Conservation (phyloP, 2,113 vertebrate genomes). For the Zosterops borbonicus region DNA sequence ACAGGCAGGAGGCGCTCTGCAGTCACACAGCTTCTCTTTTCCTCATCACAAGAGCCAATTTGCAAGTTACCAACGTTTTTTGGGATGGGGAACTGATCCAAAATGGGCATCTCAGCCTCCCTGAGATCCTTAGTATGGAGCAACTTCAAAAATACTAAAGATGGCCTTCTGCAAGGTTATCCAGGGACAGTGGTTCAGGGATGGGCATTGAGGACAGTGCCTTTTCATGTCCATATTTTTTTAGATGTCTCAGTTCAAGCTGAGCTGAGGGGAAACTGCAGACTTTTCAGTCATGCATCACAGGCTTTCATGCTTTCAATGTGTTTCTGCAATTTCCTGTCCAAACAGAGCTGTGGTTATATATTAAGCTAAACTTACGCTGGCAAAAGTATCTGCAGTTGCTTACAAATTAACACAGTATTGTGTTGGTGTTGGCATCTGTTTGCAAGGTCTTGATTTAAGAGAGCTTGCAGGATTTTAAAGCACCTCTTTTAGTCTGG, state of each 20-base stretch:
- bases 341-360: not conserved
- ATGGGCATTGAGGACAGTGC: not conserved
- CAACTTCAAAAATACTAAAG: not conserved
- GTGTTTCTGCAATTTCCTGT: not conserved
- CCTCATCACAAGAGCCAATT: not conserved
- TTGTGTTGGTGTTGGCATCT: not conserved
- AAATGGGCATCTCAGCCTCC: not conserved
- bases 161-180: not conserved
- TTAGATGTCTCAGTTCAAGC: not conserved
- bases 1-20: not conserved
- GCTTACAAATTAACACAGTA: not conserved
- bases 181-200: not conserved
- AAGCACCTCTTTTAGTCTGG: not conserved
- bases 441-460: not conserved
- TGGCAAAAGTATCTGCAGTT: not conserved
- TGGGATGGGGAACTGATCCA: not conserved
- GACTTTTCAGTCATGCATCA: not conserved
- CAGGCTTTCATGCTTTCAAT: not conserved
- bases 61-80: not conserved
- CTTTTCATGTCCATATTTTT: not conserved
- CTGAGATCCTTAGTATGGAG: not conserved
- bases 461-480: not conserved
- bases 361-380: not conserved
- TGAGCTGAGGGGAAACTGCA: not conserved
- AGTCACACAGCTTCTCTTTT: not conserved